Evolutionary conservation across 2,797 vertebrate species (phyloP).

Genomic region (Sebastes taczanowskii): DNA sequence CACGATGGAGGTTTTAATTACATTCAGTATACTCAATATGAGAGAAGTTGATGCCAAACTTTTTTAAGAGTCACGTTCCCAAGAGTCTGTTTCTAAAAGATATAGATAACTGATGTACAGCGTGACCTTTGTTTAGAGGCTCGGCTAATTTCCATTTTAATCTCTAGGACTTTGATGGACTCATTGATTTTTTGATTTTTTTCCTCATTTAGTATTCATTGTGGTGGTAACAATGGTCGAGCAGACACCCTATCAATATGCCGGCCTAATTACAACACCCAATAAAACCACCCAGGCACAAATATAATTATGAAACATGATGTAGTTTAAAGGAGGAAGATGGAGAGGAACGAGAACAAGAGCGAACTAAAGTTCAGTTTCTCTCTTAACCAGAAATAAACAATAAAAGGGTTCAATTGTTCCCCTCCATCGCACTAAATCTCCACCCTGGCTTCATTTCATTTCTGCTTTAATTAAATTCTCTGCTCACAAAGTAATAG

Average conservation of each 20-base stretch:
- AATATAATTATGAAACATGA: slow-evolving; percentile 8
- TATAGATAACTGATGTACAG: background rate
- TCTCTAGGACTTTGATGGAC: background rate
- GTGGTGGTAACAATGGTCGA: background rate
- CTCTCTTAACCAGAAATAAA: background rate
- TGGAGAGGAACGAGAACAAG: background rate
- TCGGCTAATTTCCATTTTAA: slow-evolving; percentile 8
- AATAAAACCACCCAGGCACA: background rate
- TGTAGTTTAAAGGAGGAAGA: background rate
- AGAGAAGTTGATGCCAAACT: background rate
- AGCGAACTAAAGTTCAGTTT: background rate
- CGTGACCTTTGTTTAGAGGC: background rate
- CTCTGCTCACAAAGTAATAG: background rate
- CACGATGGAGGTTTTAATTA: background rate
- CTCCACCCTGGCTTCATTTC: background rate
- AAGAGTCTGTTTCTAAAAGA: background rate
- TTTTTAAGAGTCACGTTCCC: background rate
- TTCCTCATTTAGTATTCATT: slow-evolving; percentile 4
- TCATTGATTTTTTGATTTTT: slow-evolving; percentile 1
- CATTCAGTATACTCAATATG: background rate
- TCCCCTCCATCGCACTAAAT: background rate
- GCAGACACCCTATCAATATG: background rate
- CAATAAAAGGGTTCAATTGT: background rate
- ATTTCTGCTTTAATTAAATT: slow-evolving; percentile 1
- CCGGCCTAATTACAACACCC: background rate